phyloP scores from a whole-genome alignment of 2,113 vertebrate species.

The Ardeotis arabs region DNA sequence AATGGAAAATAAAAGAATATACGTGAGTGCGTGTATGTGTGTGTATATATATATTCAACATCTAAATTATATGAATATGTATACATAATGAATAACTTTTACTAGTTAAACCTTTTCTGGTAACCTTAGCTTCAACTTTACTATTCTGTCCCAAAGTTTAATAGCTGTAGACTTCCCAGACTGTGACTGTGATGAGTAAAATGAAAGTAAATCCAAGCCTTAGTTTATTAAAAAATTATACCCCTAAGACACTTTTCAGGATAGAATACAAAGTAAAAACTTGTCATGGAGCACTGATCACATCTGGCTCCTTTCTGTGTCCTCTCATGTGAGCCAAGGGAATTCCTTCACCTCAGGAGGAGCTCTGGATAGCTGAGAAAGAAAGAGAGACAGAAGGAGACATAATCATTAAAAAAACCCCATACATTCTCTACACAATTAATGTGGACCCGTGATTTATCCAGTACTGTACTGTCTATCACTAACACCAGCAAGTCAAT shows the following conservation, averaged over 20 bases:
- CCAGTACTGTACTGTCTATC: neutral
- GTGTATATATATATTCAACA: neutral
- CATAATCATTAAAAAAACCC: neutral
- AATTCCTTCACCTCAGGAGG: neutral
- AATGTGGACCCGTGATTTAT: neutral
- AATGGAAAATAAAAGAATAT: neutral
- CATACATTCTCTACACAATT: neutral
- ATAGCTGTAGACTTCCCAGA: neutral
- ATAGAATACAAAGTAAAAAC: neutral
- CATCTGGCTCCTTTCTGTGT: neutral
- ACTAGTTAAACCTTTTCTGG: neutral
- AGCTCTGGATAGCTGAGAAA: neutral
- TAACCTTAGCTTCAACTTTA: neutral
- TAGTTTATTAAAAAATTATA: neutral
- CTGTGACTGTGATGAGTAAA: neutral
- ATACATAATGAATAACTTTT: neutral
- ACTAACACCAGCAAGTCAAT: neutral
- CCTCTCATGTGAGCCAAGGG: neutral
- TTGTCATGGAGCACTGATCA: neutral
- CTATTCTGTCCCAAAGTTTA: neutral
- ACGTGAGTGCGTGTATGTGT: rapidly evolving
- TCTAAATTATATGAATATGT: neutral
- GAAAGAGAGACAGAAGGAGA: neutral
- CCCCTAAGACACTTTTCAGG: neutral
- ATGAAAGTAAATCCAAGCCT: neutral